Base-by-base conservation (phyloP, 92 coral and sea anemone genomes). In the Epizoanthus rinbou region DNA sequence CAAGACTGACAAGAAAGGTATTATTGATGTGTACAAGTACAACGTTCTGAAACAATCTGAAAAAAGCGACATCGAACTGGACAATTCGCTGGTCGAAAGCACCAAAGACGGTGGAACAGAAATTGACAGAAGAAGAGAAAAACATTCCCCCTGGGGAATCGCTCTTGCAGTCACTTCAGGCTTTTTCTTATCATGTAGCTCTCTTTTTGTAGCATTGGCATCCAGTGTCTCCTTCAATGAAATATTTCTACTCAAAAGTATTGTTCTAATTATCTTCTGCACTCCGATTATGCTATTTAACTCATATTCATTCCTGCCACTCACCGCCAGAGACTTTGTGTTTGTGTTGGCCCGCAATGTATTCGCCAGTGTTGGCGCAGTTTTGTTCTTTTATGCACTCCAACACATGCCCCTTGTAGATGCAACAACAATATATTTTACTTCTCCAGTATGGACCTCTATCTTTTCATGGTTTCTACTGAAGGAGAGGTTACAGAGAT, bases 381-480 rank as follows among this genome's bases (percentile, higher is more conserved):
- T 59, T 63, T 54, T 79, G 5, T 76, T 76, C 24, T 35, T 82
- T 45, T 93, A 87, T 50, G 83, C 97, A 1, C 70, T 90, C 6
- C 84, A 88, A 57, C 87, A 90, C 80, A 93, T 93, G 92, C 92
- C 92, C 21, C 23, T 93, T 28, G 91, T 90, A 0, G 97, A 93
- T 45, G 92, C 97, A n/a, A 88, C 90, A 25, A 94, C 88, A 5
- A 73, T 93, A 21, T 47, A 79, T 33, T 93, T 85, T 60, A 79
- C 92, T 0, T 56, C 84, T 21, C 97, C 97, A 0, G 80, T 93
- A 16, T 88, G 82, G 54, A 86, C 91, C 6, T 90, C 89, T 16
- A 75, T 93, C 6, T 64, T 93, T 33, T 93, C 88, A 18, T 85
- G 85, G 18, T 78, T 89, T 57, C 84, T 93, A 70, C 83, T 93